A percentile compares a stretch with the other conserved stretches of the same genome.
Evolutionary conservation across 2,888 invertebrate genomes (phyloP).

Genomic region (Coremacera marginata): DNA sequence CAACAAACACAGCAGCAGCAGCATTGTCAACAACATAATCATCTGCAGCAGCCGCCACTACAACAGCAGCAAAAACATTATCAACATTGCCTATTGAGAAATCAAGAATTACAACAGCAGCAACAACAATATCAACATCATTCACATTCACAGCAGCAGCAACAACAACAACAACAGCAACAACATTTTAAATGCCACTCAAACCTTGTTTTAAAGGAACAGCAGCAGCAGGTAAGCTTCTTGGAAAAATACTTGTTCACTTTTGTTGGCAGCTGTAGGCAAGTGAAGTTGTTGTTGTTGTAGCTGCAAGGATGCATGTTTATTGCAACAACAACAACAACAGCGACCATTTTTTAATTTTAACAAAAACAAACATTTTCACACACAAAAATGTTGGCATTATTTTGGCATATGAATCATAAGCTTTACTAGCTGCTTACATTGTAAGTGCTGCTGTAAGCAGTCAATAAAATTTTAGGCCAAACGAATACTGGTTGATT

Average conservation of each 20-base stretch:
- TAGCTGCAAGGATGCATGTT: background rate
- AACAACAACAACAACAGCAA: constrained; percentile 31
- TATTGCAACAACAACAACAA: background rate
- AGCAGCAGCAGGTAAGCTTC: constrained; percentile 19
- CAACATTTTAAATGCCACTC: constrained; percentile 26
- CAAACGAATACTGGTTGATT: too few species aligned
- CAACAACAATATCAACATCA: constrained; percentile 41
- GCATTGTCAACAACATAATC: constrained; percentile 40
- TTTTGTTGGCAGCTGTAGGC: background rate
- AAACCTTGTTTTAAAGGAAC: constrained; percentile 12
- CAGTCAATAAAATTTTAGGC: too few species aligned
- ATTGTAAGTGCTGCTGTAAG: too few species aligned
- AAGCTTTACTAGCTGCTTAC: too few species aligned
- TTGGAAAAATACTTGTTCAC: background rate
- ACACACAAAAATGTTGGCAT: too few species aligned
- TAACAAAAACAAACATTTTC: too few species aligned
- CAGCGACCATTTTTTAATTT: background rate
- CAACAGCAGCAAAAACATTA: constrained; percentile 47
- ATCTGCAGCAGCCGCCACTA: constrained; percentile 48
- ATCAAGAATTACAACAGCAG: constrained; percentile 46
- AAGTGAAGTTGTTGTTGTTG: background rate
- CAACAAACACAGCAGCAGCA: constrained; percentile 49
- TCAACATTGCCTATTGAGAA: constrained; percentile 40
- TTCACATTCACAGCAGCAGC: constrained; percentile 50
- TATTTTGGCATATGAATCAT: too few species aligned